Evolutionary conservation across 2,797 vertebrate genomes (phyloP).

Genomic region (Sebastes variabilis): DNA sequence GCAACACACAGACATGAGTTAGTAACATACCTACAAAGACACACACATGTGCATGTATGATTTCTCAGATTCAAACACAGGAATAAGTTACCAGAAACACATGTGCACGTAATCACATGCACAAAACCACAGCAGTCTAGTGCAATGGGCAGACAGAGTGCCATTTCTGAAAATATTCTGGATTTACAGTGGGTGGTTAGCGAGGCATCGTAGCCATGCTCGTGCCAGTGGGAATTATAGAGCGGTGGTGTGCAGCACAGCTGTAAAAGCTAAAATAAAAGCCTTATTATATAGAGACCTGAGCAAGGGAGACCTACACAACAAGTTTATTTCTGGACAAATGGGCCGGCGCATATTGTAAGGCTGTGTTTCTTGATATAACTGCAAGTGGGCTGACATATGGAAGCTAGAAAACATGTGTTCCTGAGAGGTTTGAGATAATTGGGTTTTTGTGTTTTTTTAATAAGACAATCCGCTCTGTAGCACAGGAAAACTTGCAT

Average conservation of each 20-base stretch:
- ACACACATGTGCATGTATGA: not conserved
- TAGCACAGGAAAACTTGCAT: not conserved
- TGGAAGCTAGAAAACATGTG: not conserved
- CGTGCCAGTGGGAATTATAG: conserved; percentile 72
- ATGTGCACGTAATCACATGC: not conserved
- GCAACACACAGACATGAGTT: conserved; percentile 52
- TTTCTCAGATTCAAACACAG: conserved; percentile 1
- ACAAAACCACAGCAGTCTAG: not conserved
- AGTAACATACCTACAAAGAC: conserved; percentile 3
- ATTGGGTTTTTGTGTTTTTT: not conserved
- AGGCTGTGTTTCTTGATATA: not conserved
- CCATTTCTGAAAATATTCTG: conserved; percentile 32
- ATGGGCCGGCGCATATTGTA: conserved; percentile 27
- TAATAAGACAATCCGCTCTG: not conserved
- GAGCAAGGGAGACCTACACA: conserved; percentile 36
- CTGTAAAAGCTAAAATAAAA: conserved; percentile 74
- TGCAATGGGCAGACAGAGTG: not conserved
- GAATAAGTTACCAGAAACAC: not conserved
- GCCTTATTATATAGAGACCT: conserved; percentile 66
- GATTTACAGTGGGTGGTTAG: conserved; percentile 52
- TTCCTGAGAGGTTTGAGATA: not conserved
- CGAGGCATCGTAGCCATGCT: conserved; percentile 16
- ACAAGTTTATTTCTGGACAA: conserved; percentile 43
- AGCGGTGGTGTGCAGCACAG: conserved; percentile 59
- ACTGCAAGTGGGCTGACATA: not conserved